Conservation (phyloP, 2,888 invertebrate species). For the Lagria hirta region DNA sequence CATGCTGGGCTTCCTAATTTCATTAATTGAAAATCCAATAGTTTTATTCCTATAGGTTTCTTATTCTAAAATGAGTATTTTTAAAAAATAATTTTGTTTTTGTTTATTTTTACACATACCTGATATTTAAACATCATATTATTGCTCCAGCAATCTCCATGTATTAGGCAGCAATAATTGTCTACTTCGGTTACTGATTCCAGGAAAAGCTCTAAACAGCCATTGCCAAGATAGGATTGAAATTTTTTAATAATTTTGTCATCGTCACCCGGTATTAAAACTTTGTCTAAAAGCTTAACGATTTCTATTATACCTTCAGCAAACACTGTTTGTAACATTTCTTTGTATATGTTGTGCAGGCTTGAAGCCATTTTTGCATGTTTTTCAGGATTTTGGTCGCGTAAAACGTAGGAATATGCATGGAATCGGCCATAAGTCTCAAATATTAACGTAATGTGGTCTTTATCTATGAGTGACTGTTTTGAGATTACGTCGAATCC, state of each 20-base stretch:
- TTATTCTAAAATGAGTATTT: too few species aligned
- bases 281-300: background rate
- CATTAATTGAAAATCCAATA: slow-evolving; percentile 29
- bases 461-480: slow-evolving; percentile 10
- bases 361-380: background rate
- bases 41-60: too few species aligned
- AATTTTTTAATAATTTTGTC: slow-evolving; percentile 14
- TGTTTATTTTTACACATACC: slow-evolving; percentile 23
- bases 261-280: slow-evolving; percentile 12
- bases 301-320: slow-evolving; percentile 1
- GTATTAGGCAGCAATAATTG: too few species aligned
- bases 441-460: slow-evolving; percentile 18
- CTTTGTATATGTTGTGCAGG: slow-evolving; percentile 5
- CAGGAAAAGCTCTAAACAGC: background rate
- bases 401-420: slow-evolving; percentile 11
- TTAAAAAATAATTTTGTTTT: background rate
- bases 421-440: slow-evolving; percentile 18
- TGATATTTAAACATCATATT: slow-evolving; percentile 43
- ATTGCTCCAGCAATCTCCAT: slow-evolving; percentile 42
- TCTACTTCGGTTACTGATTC: too few species aligned
- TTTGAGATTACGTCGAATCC: slow-evolving; percentile 18
- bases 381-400: slow-evolving; percentile 17
- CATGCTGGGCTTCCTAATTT: slow-evolving; percentile 23
- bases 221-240: slow-evolving; percentile 5
- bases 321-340: too few species aligned